These are phyloP conservation scores for Acleris sparsana DNA, from an alignment of 2,888 invertebrate species.

Conservation along the genomic window DNA sequence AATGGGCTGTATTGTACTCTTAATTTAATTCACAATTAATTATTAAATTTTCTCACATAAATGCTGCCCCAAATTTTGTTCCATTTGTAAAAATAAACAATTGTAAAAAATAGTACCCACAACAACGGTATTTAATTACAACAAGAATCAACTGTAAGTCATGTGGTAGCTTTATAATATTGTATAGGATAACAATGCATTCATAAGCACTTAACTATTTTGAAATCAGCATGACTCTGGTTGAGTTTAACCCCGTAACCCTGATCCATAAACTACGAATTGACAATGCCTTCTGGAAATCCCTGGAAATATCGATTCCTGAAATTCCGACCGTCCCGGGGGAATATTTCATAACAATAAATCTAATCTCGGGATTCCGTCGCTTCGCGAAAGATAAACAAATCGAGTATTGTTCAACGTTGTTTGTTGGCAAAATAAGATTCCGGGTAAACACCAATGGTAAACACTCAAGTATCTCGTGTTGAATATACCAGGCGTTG, in stretches of 20 bases:
- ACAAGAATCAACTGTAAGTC: too few relatives aligned
- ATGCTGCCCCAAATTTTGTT: too few relatives aligned
- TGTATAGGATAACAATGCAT: not conserved
- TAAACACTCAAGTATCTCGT: not conserved
- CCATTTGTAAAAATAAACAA: too few relatives aligned
- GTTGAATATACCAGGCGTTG: not conserved
- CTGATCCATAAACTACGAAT: slow-evolving; percentile 5
- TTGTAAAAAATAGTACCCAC: too few relatives aligned
- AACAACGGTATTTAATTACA: too few relatives aligned
- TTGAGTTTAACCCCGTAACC: slow-evolving; percentile 6
- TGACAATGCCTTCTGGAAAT: not conserved
- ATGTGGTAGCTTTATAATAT: too few relatives aligned
- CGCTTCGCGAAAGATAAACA: slow-evolving; percentile 3
- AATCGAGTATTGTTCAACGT: slow-evolving; percentile 10
- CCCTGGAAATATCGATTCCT: slow-evolving; percentile 9
- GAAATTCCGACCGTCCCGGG: not conserved
- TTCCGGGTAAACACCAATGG: not conserved
- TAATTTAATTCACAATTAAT: too few relatives aligned
- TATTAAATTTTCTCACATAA: too few relatives aligned
- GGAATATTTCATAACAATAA: slow-evolving; percentile 13
- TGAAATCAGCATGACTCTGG: slow-evolving; percentile 3
- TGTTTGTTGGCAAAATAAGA: slow-evolving; percentile 10
- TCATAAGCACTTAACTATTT: not conserved
- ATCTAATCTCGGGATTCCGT: slow-evolving; percentile 10
- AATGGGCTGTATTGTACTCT: too few relatives aligned